Evolutionary conservation across 1,140 invertebrate genomes (phyloP).

Genomic region (Apocrypta bakeri): DNA sequence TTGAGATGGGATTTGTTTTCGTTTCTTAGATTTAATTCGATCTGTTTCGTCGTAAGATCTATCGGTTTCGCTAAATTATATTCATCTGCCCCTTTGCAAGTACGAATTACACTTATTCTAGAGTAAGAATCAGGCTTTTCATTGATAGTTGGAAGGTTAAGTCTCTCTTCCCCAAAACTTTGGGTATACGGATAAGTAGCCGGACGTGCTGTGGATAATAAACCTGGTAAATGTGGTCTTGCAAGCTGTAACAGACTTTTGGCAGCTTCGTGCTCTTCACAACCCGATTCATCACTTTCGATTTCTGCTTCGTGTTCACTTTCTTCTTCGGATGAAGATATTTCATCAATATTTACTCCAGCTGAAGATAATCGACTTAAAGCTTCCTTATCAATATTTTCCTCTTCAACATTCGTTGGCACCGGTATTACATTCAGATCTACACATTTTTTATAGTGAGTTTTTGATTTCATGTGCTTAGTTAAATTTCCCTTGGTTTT

Average conservation of each 20-base stretch:
- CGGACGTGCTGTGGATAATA: slow-evolving; percentile 76
- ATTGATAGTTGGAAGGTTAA: background rate
- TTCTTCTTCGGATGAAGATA: slow-evolving; percentile 75
- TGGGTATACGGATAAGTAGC: slow-evolving; percentile 78
- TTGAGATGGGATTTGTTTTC: background rate
- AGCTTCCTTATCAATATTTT: slow-evolving; percentile 81
- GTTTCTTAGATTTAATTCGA: background rate
- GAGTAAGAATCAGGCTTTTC: background rate
- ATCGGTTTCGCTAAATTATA: slow-evolving; percentile 69
- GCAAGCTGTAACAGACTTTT: slow-evolving; percentile 88
- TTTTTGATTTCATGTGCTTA: slow-evolving; percentile 99
- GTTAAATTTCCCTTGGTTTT: slow-evolving; percentile 99
- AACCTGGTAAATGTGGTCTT: slow-evolving; percentile 74
- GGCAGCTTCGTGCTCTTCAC: slow-evolving; percentile 90
- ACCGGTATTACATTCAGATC: slow-evolving; percentile 87
- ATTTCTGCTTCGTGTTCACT: slow-evolving; percentile 62
- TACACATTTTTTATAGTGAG: slow-evolving; percentile 94
- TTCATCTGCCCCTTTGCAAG: slow-evolving; percentile 59
- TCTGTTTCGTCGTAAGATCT: slow-evolving; percentile 75
- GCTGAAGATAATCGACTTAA: slow-evolving; percentile 73
- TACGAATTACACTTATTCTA: slow-evolving; percentile 61
- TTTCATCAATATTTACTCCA: slow-evolving; percentile 70
- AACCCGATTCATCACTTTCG: slow-evolving; percentile 74
- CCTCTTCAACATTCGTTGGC: slow-evolving; percentile 83
- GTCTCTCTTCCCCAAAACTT: background rate